Conservation (phyloP, 2,113 vertebrate species). For the Orthonyx spaldingii region DNA sequence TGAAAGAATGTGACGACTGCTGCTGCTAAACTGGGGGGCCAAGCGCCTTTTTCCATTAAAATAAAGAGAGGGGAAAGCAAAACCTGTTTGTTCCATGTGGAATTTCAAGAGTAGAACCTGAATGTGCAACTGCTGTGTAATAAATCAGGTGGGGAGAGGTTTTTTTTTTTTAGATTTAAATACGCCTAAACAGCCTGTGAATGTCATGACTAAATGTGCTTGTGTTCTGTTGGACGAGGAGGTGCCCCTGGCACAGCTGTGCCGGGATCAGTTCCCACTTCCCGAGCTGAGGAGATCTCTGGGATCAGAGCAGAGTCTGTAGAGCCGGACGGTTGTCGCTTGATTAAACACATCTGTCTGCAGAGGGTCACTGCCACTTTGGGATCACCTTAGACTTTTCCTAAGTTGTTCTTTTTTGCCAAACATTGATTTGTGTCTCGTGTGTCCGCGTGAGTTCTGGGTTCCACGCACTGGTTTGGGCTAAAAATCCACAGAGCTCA, state of each 20-base stretch:
- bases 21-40: conserved; percentile 63
- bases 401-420: conserved; percentile 59
- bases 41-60: conserved; percentile 38
- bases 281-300: conserved; percentile 75
- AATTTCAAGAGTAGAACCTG: conserved; percentile 66
- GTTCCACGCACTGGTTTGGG: not conserved
- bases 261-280: conserved; percentile 72
- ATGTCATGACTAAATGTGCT: conserved; percentile 71
- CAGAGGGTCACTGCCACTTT: conserved; percentile 54
- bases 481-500: conserved; percentile 5
- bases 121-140: conserved; percentile 57
- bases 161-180: conserved; percentile 56
- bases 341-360: conserved; percentile 55
- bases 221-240: conserved; percentile 75
- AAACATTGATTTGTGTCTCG: conserved; percentile 58
- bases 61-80: not conserved
- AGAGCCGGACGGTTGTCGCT: conserved; percentile 66
- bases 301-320: conserved; percentile 73
- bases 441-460: conserved; percentile 36
- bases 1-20: conserved; percentile 56
- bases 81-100: conserved; percentile 57
- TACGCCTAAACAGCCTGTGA: conserved; percentile 61
- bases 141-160: conserved; percentile 62
- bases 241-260: conserved; percentile 71
- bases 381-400: conserved; percentile 55